These are phyloP conservation scores for Apis laboriosa DNA, from an alignment of 1,140 invertebrate genomes.

Conservation along the genomic window DNA sequence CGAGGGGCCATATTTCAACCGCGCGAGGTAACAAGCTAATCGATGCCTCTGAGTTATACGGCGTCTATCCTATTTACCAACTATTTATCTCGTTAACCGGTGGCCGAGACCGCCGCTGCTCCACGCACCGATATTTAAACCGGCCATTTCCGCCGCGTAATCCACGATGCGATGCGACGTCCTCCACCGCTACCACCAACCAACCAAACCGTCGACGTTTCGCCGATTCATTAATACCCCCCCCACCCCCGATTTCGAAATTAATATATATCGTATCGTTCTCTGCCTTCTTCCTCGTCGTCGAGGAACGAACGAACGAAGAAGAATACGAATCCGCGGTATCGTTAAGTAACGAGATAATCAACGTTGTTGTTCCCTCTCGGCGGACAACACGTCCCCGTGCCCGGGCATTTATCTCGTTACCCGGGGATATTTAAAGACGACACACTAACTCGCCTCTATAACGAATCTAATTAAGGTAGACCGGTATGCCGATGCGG, in stretches of 20 bases:
- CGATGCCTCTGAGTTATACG: conserved; percentile 46
- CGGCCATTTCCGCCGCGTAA: conserved; percentile 11
- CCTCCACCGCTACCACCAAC: no score
- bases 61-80: conserved; percentile 45
- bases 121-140: conserved; percentile 34
- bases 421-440: conserved; percentile 60
- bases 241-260: not conserved
- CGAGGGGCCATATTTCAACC: conserved; percentile 37
- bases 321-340: conserved; percentile 19
- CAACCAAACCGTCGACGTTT: not conserved
- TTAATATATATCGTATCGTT: conserved; percentile 49
- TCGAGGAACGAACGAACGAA: not conserved
- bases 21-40: conserved; percentile 46
- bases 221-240: conserved; percentile 19
- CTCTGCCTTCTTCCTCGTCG: no score
- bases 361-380: conserved; percentile 40
- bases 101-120: not conserved
- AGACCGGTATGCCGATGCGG: conserved; percentile 11
- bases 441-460: conserved; percentile 48
- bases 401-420: conserved; percentile 59
- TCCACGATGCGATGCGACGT: not conserved
- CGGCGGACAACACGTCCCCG: conserved; percentile 18
- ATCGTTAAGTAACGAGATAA: conserved; percentile 65
- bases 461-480: conserved; percentile 64
- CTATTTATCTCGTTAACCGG: conserved; percentile 50